Evolutionary conservation across 1,140 invertebrate species (phyloP).

Genomic region (Atta texana): DNA sequence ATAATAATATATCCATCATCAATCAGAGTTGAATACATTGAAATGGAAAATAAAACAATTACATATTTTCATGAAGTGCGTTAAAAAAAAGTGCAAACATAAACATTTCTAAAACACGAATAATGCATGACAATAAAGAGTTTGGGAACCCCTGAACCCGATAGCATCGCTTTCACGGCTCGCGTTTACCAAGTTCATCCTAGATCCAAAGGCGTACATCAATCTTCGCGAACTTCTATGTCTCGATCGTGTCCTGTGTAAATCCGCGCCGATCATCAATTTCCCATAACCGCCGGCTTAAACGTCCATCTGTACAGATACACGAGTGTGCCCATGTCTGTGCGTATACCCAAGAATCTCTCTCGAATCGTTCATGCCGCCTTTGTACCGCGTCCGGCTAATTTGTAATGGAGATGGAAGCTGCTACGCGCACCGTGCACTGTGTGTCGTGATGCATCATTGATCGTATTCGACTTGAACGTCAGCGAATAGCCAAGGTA

Average conservation of each 20-base stretch:
- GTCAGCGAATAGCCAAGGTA: background rate
- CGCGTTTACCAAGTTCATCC: conserved; percentile 8
- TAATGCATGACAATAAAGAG: background rate
- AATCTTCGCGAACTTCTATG: conserved; percentile 19
- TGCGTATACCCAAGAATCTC: background rate
- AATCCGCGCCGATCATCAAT: conserved; percentile 67
- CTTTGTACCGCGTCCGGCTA: conserved; percentile 12
- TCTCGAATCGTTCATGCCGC: conserved; percentile 28
- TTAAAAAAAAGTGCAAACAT: background rate
- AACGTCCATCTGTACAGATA: conserved; percentile 50
- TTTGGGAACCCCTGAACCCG: conserved; percentile 8
- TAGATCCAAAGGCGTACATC: conserved; percentile 27
- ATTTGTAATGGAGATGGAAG: conserved; percentile 60
- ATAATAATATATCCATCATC: background rate
- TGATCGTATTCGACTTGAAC: conserved; percentile 23
- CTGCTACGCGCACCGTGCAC: conserved; percentile 29
- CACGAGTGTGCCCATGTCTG: background rate
- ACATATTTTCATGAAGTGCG: background rate
- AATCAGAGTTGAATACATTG: background rate
- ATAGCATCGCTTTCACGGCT: conserved; percentile 20
- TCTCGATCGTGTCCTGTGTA: conserved; percentile 28
- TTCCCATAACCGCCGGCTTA: conserved; percentile 33
- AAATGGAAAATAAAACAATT: background rate
- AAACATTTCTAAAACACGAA: background rate
- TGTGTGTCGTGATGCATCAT: conserved; percentile 25